Evolutionary conservation across 2,113 vertebrate genomes (phyloP), one percentile per base, ranked within the genome.

Genomic region (Scophthalmus maximus): DNA sequence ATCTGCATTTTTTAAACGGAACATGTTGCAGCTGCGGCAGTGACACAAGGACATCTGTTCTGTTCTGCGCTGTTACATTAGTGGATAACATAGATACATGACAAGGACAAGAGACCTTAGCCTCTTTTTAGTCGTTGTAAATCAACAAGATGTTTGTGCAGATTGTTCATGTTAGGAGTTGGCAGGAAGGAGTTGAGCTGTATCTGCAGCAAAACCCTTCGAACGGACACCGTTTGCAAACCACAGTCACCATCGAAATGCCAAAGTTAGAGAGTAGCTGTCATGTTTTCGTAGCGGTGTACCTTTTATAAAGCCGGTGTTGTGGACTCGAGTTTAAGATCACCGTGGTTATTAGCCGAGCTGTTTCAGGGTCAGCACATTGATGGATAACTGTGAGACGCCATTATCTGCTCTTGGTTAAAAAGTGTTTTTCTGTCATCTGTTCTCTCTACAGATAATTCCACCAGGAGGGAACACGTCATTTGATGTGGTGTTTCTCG

Each of bases 401-500:
- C 14, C n/a, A 9, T 8, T 1, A 36, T 64, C 2, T 47, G n/a
- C 32, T 49, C 53, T 38, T 3, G 42, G n/a, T 18, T n/a, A 5
- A 12, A 25, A 15, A 11, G 4, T 42, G 42, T 58, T 60, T 12
- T 3, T n/a, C 44, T 50, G 17, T 27, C 22, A 10, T 73, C 6
- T 53, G 18, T 69, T 40, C 84, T 89, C 30, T 58, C 18, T 22
- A 51, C 74, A 99, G 98, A 97, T 98, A 95, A 98, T 99, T 87
- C 96, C 96, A 85, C 98, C 98, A 64, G 98, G 97, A 93, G 97
- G 98, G 58, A 99, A 98, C 90, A 99, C 98, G 0, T 99, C 98
- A 6, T 99, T 99, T 60, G 98, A 99, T 93, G 98, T 99, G 7
- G 98, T 99, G 90, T 99, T 99, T 93, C 96, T 99, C 0, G 97